phyloP scores from a whole-genome alignment of 2,113 vertebrate genomes.

The Nannospalax galili region DNA sequence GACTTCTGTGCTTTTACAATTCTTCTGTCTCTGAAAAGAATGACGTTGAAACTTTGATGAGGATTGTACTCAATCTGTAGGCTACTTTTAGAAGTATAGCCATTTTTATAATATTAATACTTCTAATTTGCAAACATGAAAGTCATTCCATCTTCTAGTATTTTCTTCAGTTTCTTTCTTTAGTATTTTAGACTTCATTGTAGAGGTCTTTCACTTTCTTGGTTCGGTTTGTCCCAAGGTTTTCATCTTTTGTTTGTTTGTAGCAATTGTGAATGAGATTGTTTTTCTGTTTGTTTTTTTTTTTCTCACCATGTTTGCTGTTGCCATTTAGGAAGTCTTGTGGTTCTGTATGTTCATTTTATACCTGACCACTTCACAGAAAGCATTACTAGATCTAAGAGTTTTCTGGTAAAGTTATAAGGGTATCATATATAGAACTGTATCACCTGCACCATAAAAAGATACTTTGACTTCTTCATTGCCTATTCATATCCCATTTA shows the following conservation, averaged over 20 bases:
- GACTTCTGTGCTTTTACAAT: neutral
- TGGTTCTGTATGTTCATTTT: neutral
- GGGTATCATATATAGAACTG: neutral
- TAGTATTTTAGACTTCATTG: too few relatives aligned
- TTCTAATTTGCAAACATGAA: neutral
- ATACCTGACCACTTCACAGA: too few relatives aligned
- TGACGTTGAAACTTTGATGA: neutral
- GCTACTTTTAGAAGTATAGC: neutral
- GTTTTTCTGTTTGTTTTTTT: neutral
- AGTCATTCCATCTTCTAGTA: neutral
- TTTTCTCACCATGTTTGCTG: neutral
- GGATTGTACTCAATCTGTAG: neutral
- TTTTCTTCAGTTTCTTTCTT: neutral
- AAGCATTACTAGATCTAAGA: neutral
- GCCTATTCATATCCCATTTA: neutral
- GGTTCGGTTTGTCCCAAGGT: neutral
- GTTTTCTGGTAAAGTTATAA: neutral
- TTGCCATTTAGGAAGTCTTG: too few relatives aligned
- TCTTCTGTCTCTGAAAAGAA: neutral
- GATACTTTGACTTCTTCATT: neutral
- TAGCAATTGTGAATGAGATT: neutral
- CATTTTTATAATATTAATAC: too few relatives aligned
- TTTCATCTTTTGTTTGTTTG: neutral
- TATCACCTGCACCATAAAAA: neutral
- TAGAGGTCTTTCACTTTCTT: neutral